phyloP scores from a whole-genome alignment of 1,140 invertebrate genomes.

The Eumeta japonica region DNA sequence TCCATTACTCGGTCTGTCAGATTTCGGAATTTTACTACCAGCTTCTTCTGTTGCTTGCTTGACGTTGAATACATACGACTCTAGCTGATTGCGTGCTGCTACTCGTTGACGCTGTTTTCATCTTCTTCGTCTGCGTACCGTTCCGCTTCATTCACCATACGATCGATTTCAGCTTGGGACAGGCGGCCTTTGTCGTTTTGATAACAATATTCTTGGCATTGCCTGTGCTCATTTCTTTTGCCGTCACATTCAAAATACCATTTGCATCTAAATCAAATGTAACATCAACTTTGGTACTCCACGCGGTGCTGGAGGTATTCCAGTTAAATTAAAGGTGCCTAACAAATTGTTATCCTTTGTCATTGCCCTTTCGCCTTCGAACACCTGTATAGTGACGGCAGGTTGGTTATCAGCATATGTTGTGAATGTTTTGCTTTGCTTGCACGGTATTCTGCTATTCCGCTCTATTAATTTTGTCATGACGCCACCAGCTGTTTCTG shows the following conservation, averaged over 20 bases:
- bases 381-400: slow-evolving; percentile 66
- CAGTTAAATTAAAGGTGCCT: slow-evolving; percentile 75
- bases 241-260: slow-evolving; percentile 70
- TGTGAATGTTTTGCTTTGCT: slow-evolving; percentile 63
- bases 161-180: slow-evolving; percentile 86
- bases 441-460: slow-evolving; percentile 62
- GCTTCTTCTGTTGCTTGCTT: slow-evolving; percentile 61
- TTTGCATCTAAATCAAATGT: slow-evolving; percentile 70
- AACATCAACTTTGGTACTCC: slow-evolving; percentile 74
- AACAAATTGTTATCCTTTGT: slow-evolving; percentile 76
- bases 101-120: slow-evolving; percentile 66
- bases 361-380: slow-evolving; percentile 73
- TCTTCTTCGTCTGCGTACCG: slow-evolving; percentile 69
- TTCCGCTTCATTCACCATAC: slow-evolving; percentile 81
- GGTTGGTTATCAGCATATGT: slow-evolving; percentile 72
- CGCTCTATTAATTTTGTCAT: slow-evolving; percentile 66
- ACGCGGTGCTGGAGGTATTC: slow-evolving; percentile 79
- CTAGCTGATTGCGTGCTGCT: slow-evolving; percentile 74
- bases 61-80: slow-evolving; percentile 77
- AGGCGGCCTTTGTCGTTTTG: slow-evolving; percentile 91
- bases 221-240: slow-evolving; percentile 64
- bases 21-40: slow-evolving; percentile 52
- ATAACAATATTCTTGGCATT: slow-evolving; percentile 81
- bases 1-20: slow-evolving; percentile 62
- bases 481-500: slow-evolving; percentile 60